These are phyloP conservation scores for Psittacula cyanocephala DNA, from an alignment of 2,113 vertebrate genomes.

Conservation along the genomic window DNA sequence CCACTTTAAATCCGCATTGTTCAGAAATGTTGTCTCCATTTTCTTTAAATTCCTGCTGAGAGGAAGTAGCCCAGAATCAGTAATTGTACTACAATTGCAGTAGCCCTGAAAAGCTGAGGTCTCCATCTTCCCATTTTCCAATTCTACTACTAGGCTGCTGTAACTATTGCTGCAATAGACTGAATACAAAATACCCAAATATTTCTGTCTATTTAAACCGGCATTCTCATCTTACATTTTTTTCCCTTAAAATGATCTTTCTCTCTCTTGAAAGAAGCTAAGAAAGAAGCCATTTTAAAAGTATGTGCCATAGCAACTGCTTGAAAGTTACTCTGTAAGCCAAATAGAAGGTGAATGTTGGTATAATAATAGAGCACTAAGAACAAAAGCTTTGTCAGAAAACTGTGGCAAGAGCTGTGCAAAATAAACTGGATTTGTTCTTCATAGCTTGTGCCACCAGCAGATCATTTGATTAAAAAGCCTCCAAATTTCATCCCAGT, in stretches of 20 bases:
- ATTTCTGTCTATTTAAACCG: not conserved
- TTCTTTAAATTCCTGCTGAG: not conserved
- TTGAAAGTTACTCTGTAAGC: not conserved
- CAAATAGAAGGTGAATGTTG: not conserved
- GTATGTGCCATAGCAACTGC: not conserved
- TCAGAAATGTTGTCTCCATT: not conserved
- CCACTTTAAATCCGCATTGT: not conserved
- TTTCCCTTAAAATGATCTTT: not conserved
- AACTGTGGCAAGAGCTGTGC: not conserved
- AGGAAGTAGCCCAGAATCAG: not conserved
- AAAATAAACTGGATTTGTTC: not conserved
- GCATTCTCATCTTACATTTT: not conserved
- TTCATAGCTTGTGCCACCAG: not conserved
- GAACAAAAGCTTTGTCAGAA: not conserved
- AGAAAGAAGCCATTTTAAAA: not conserved
- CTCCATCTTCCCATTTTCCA: not conserved
- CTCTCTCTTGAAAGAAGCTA: not conserved
- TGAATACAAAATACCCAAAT: not conserved
- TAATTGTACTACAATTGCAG: not conserved
- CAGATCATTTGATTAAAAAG: not conserved
- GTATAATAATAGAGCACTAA: not conserved
- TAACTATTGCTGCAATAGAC: not conserved
- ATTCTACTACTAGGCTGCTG: not conserved
- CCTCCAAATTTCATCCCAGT: not conserved
- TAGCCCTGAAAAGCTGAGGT: not conserved